Percentiles rank a stretch among this genome's conserved stretches.
These are phyloP conservation scores for Lordiphosa mommai DNA, from an alignment of 1,140 invertebrate species.

Conservation along the genomic window DNA sequence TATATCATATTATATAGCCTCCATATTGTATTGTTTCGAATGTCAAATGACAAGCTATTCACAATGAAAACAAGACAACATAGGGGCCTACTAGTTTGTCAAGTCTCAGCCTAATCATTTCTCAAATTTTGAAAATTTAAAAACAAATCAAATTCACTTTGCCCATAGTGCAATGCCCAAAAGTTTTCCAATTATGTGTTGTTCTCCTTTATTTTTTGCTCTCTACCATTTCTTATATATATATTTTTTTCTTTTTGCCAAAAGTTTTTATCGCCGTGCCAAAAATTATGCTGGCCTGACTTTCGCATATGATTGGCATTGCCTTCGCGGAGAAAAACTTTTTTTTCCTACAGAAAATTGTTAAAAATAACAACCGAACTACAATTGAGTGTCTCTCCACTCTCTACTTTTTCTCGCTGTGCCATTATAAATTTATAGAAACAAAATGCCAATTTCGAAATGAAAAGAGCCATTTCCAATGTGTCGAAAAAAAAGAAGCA, in stretches of 20 bases:
- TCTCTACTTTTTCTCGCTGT: no score
- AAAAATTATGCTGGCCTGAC: constrained; percentile 58
- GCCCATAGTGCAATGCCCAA: background rate
- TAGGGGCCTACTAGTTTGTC: no score
- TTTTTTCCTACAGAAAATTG: constrained; percentile 32
- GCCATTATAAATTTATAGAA: constrained; percentile 3
- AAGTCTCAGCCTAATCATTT: no score
- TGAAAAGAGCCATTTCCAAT: background rate
- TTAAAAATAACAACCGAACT: constrained; percentile 28
- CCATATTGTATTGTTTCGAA: no score
- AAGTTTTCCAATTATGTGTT: constrained; percentile 76
- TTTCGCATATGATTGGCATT: constrained; percentile 55
- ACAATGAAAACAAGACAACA: no score
- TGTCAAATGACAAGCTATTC: no score
- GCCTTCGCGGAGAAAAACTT: constrained; percentile 37
- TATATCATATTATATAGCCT: no score
- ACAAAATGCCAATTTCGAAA: constrained; percentile 1
- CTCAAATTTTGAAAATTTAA: no score
- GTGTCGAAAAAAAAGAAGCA: no score
- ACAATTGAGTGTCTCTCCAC: background rate
- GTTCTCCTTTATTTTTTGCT: constrained; percentile 23
- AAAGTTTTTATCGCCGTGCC: constrained; percentile 65
- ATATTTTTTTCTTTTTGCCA: constrained; percentile 23
- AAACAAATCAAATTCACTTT: no score
- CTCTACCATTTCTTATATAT: background rate